Evolutionary conservation across 2,888 invertebrate genomes (phyloP), one percentile per base, ranked within the genome.

Genomic region (Metacarcinus magister): DNA sequence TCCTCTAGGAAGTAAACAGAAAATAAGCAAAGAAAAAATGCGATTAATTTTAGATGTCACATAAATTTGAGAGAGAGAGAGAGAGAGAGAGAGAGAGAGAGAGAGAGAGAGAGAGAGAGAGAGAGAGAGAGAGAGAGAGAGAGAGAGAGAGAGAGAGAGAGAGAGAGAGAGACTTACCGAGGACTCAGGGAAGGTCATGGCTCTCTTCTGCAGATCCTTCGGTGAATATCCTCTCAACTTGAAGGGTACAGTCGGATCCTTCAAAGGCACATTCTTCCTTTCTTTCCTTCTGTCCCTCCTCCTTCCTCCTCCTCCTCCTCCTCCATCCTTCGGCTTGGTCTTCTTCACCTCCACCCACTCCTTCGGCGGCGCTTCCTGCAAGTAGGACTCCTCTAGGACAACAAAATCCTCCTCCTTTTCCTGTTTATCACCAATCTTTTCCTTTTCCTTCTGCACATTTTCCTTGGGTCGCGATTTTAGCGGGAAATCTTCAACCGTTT

Each of bases 271-370:
- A 0, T n/a, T 28, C 28, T 10, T 82, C 75, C 67, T 67, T 67
- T 23, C 28, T 8, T 10, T 67, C 10, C 28, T 8, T 32, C 28
- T 28, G 28, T 7, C 28, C 32, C n/a, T 10, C 75, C 75, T 32
- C n/a, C 32, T 3, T 2, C 23, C 23, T 5, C 4, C 75, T 8
- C 32, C 32, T 2, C 23, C 23, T 5, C 4, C 75, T 8, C 32
- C 32, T 82, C n/a, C 28, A 23, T 54, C 28, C 75, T 82, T 82
- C 8, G 75, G 75, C 28, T 82, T 82, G 10, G 28, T 82, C n/a
- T 82, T 82, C 75, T 82, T 82, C 75, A 82, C 75, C 75, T 82
- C 75, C 75, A 82, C 75, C 75, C 75, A 82, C 1, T 32, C 75
- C 28, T n/a, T 28, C 7, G 75, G 75, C n/a, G 75, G 75, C 8